These are phyloP conservation scores for Pseudopleuronectes americanus DNA, from an alignment of 2,797 vertebrate genomes.

Conservation along the genomic window DNA sequence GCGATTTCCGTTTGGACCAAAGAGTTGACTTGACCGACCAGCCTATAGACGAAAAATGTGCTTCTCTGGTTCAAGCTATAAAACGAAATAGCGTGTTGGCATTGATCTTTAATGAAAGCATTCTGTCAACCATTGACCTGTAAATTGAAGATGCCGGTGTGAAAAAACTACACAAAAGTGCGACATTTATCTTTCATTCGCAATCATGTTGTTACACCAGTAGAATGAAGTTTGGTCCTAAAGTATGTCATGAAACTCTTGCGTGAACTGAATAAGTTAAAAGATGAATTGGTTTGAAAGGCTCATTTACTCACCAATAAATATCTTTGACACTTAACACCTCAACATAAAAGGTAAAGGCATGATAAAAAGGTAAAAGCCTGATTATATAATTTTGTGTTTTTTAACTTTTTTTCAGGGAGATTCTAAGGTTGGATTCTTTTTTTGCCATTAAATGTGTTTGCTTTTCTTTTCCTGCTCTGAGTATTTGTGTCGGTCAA, in stretches of 20 bases:
- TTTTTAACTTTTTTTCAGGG: conserved; percentile 1
- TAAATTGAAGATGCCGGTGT: background rate
- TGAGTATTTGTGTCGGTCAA: conserved; percentile 10
- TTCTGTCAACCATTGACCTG: background rate
- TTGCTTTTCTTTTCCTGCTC: conserved; percentile 19
- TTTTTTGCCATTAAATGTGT: conserved; percentile 10
- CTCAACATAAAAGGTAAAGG: background rate
- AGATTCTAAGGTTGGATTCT: background rate
- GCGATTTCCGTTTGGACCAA: background rate
- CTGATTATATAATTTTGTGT: background rate
- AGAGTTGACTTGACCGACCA: background rate
- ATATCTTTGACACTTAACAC: background rate
- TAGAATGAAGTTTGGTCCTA: background rate
- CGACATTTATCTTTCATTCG: too few relatives aligned
- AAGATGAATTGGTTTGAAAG: conserved; percentile 16
- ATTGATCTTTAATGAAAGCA: background rate
- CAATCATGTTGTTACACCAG: background rate
- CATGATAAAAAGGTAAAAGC: conserved; percentile 4
- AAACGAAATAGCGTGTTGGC: background rate
- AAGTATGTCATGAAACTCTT: conserved; percentile 5
- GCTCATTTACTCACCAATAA: background rate
- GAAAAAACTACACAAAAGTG: background rate
- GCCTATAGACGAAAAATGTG: background rate
- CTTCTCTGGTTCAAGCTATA: background rate
- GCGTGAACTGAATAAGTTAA: conserved; percentile 3